Conservation (phyloP, 2,113 vertebrate genomes). For the Nettapus auritus region DNA sequence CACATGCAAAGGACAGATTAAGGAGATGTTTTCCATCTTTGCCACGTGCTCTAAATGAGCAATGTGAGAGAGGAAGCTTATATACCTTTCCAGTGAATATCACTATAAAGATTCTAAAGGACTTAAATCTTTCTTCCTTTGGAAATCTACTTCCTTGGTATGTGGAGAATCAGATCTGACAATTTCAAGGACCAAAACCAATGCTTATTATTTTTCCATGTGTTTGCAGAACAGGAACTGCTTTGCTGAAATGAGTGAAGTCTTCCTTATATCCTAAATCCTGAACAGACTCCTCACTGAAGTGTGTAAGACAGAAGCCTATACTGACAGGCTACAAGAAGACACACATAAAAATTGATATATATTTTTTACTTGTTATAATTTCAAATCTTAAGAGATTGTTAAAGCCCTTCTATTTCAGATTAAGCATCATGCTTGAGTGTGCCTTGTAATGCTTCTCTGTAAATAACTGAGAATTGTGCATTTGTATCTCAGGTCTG, state of each 20-base stretch:
- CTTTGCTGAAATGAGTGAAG: not conserved
- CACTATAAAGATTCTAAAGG: not conserved
- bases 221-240: not conserved
- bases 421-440: not conserved
- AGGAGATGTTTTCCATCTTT: not conserved
- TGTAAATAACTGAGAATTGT: not conserved
- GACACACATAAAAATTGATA: rapidly evolving
- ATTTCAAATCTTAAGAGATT: not conserved
- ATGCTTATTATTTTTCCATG: not conserved
- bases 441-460: not conserved
- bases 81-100: not conserved
- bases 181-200: not conserved
- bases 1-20: not conserved
- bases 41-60: not conserved
- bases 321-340: not conserved
- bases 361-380: not conserved
- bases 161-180: not conserved
- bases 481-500: not conserved
- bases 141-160: not conserved
- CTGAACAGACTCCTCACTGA: not conserved
- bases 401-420: not conserved
- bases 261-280: not conserved
- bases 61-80: not conserved
- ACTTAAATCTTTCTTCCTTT: not conserved
- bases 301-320: not conserved